A percentile compares a stretch with the other conserved stretches of the same genome.
These are phyloP conservation scores for Diorhabda elongata DNA, from an alignment of 1,140 invertebrate genomes.

Conservation along the genomic window DNA sequence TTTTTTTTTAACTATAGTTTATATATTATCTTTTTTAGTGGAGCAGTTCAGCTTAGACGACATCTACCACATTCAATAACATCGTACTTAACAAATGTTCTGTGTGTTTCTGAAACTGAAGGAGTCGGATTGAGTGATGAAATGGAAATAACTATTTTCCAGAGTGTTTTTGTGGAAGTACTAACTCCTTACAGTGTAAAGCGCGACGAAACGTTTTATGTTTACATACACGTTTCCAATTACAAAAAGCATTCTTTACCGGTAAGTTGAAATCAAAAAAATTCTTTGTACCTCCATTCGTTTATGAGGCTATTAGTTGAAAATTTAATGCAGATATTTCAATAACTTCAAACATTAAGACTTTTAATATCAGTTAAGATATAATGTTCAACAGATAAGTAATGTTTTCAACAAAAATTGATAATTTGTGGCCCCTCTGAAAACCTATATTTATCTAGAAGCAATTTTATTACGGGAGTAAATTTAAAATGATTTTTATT, in stretches of 20 bases:
- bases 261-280: slow-evolving; percentile 47
- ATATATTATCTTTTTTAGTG: not conserved
- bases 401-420: too few relatives aligned
- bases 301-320: too few relatives aligned
- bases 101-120: slow-evolving; percentile 59
- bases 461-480: not conserved
- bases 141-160: slow-evolving; percentile 60
- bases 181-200: slow-evolving; percentile 68
- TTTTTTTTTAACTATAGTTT: not conserved
- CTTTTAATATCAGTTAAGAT: too few relatives aligned
- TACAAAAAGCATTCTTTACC: slow-evolving; percentile 62
- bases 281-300: slow-evolving; percentile 15
- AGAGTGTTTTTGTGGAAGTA: slow-evolving; percentile 70
- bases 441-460: too few relatives aligned
- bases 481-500: not conserved
- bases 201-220: slow-evolving; percentile 61
- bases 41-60: slow-evolving; percentile 33
- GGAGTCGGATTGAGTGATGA: slow-evolving; percentile 62
- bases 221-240: slow-evolving; percentile 70
- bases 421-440: too few relatives aligned
- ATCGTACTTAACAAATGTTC: slow-evolving; percentile 65
- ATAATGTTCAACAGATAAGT: too few relatives aligned
- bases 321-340: too few relatives aligned
- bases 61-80: slow-evolving; percentile 70
- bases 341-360: too few relatives aligned